A percentile compares a stretch with the other conserved stretches of the same genome.
Conservation (phyloP, 1,140 invertebrate species). For the Elymnias hypermnestra region DNA sequence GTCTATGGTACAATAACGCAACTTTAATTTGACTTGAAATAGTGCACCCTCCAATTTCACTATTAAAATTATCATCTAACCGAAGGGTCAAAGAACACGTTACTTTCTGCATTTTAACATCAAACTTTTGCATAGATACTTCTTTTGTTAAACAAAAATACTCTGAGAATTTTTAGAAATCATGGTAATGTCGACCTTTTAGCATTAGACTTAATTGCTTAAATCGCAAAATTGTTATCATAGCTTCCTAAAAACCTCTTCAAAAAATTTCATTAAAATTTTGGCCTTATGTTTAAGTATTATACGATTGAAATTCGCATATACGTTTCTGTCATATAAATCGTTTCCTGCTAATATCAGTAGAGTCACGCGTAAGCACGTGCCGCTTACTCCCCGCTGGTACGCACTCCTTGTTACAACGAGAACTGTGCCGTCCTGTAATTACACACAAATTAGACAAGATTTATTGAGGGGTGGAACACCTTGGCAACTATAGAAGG, state of each 20-base stretch:
- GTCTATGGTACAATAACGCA: constrained; percentile 51
- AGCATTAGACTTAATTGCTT: constrained; percentile 34
- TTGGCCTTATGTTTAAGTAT: not conserved
- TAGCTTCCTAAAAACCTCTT: constrained; percentile 32
- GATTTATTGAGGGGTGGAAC: constrained; percentile 74
- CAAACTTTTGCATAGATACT: constrained; percentile 55
- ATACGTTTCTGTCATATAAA: not conserved
- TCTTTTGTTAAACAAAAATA: constrained; percentile 48
- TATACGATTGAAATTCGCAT: constrained; percentile 25
- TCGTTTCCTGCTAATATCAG: constrained; percentile 17
- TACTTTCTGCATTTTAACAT: constrained; percentile 52
- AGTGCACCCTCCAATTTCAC: constrained; percentile 56
- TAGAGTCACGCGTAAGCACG: constrained; percentile 62
- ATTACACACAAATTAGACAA: constrained; percentile 76
- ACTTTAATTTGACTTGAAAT: constrained; percentile 62
- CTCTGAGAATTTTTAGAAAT: constrained; percentile 7
- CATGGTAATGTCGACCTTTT: constrained; percentile 42
- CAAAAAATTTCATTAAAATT: constrained; percentile 18
- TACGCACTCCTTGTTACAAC: constrained; percentile 70
- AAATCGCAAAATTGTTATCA: constrained; percentile 36
- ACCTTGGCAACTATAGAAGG: constrained; percentile 72
- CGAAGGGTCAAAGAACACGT: constrained; percentile 64
- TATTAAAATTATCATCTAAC: constrained; percentile 64
- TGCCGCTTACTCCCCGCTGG: constrained; percentile 63
- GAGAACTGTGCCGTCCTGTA: constrained; percentile 69